phyloP scores from a whole-genome alignment of 2,797 vertebrate species.

The Peromyscus aztecus region DNA sequence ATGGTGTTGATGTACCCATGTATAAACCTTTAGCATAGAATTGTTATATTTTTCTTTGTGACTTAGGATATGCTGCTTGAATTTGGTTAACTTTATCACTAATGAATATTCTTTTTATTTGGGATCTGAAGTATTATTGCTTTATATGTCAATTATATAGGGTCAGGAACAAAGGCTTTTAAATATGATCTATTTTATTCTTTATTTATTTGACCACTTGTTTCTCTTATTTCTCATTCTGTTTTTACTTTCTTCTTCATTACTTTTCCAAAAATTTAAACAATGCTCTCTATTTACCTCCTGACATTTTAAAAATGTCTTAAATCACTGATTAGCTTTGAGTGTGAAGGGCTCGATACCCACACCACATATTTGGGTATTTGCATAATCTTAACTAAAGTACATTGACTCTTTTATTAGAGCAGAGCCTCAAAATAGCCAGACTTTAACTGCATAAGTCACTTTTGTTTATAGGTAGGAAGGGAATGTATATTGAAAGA shows the following conservation, averaged over 20 bases:
- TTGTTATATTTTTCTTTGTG: conserved; percentile 12
- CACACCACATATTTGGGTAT: neutral
- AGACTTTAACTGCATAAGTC: neutral
- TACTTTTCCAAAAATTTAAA: neutral
- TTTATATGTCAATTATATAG: conserved; percentile 65
- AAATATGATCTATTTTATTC: conserved; percentile 71
- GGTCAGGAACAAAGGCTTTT: conserved; percentile 74
- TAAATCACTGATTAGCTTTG: neutral
- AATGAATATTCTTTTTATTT: conserved; percentile 31
- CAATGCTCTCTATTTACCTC: neutral
- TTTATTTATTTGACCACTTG: neutral
- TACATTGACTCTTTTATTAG: neutral
- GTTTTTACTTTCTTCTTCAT: neutral
- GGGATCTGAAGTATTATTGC: conserved; percentile 63
- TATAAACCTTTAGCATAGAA: neutral
- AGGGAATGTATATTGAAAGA: neutral
- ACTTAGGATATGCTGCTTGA: conserved; percentile 8
- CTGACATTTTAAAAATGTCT: neutral
- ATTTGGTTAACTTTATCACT: neutral
- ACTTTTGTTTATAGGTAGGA: neutral
- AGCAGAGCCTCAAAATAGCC: neutral
- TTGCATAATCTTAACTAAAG: neutral
- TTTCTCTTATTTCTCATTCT: too few relatives aligned
- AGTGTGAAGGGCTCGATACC: neutral
- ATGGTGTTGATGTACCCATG: neutral